phyloP scores from a whole-genome alignment of 2,113 vertebrate species.

The Gymnarchus niloticus region DNA sequence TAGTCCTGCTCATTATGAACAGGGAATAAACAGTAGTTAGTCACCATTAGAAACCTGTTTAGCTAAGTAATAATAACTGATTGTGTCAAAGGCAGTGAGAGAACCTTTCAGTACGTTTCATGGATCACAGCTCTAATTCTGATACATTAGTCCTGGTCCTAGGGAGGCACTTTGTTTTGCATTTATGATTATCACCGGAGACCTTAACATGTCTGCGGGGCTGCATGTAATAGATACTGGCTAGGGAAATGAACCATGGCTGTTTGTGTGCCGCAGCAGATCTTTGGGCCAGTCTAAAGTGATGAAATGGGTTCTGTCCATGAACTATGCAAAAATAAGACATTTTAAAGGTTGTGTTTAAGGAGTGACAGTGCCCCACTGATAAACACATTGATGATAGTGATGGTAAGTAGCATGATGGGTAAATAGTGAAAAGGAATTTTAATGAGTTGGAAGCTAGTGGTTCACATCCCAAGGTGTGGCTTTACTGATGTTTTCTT shows the following conservation, averaged over 20 bases:
- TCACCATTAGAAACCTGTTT: constrained; percentile 45
- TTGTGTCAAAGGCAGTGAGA: constrained; percentile 36
- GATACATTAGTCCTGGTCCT: constrained; percentile 42
- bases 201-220: neutral
- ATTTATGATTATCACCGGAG: constrained; percentile 38
- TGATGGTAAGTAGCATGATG: neutral
- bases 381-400: neutral
- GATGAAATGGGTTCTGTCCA: neutral
- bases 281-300: neutral
- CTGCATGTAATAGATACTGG: neutral
- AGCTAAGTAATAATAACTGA: constrained; percentile 45
- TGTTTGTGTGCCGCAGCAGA: neutral
- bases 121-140: constrained; percentile 40
- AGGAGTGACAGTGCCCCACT: neutral
- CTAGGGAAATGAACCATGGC: neutral
- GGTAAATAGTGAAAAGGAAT: neutral
- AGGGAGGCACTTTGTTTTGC: constrained; percentile 46
- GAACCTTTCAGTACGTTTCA: constrained; percentile 35
- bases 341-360: neutral
- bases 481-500: neutral
- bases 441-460: neutral
- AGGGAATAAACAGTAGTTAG: constrained; percentile 25
- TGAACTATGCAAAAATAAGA: neutral
- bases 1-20: constrained; percentile 25
- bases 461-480: neutral